A percentile compares a stretch with the other conserved stretches of the same genome.
Conservation (phyloP, 2,113 vertebrate genomes). For the Ammodytes dubius region DNA sequence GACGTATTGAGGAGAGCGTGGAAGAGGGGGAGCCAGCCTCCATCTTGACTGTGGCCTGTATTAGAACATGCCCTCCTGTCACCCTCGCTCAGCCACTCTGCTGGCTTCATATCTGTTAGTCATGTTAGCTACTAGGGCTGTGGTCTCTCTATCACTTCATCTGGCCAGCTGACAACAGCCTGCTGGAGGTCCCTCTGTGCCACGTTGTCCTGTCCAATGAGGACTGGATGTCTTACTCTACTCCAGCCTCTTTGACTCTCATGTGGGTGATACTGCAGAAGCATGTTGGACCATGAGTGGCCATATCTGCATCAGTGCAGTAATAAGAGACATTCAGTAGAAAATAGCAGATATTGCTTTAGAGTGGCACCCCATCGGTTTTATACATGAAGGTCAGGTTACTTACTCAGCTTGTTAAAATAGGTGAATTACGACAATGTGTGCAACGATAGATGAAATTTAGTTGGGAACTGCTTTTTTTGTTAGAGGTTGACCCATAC, state of each 20-base stretch:
- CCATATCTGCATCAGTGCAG: background rate
- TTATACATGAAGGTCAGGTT: background rate
- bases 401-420: background rate
- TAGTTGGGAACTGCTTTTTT: background rate
- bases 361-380: background rate
- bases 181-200: constrained; percentile 61
- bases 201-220: constrained; percentile 52
- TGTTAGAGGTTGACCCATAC: background rate
- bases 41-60: constrained; percentile 70
- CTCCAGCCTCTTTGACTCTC: constrained; percentile 22
- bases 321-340: background rate
- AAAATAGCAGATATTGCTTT: constrained; percentile 8
- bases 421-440: background rate
- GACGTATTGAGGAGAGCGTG: constrained; percentile 64
- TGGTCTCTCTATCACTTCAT: constrained; percentile 62
- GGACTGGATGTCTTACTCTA: constrained; percentile 60
- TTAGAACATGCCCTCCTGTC: constrained; percentile 69
- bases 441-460: background rate
- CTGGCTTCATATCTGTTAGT: constrained; percentile 67
- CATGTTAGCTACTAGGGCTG: constrained; percentile 48
- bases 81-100: constrained; percentile 63
- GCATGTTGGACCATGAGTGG: background rate
- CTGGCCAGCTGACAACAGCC: constrained; percentile 64
- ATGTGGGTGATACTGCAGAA: constrained; percentile 16
- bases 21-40: constrained; percentile 46